Percentiles rank a stretch among this genome's conserved stretches.
Conservation (phyloP, 2,888 invertebrate genomes). For the Drosophila rellima region DNA sequence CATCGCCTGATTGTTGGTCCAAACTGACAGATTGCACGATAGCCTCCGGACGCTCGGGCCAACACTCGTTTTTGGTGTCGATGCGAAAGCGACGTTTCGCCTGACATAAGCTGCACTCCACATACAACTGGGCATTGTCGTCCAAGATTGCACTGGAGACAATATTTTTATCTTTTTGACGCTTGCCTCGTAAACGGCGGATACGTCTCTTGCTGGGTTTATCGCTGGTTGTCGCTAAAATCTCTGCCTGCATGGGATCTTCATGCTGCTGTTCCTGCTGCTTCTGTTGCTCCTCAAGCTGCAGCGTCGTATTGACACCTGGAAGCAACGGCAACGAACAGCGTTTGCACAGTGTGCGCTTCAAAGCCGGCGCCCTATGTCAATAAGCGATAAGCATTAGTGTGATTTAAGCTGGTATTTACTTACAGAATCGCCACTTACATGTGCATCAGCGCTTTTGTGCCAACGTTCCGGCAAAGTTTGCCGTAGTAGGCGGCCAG, state of each 20-base stretch:
- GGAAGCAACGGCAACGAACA: slow-evolving; percentile 82
- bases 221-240: not conserved
- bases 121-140: slow-evolving; percentile 43
- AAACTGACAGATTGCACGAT: slow-evolving; percentile 63
- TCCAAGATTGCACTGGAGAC: slow-evolving; percentile 27
- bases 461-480: slow-evolving; percentile 83
- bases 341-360: slow-evolving; percentile 84
- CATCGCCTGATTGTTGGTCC: not conserved
- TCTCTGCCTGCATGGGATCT: not conserved
- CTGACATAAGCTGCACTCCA: slow-evolving; percentile 80
- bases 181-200: slow-evolving; percentile 29
- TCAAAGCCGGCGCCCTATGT: slow-evolving; percentile 83
- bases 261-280: not conserved
- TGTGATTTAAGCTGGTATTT: not conserved
- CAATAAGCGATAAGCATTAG: not conserved
- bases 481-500: slow-evolving; percentile 84
- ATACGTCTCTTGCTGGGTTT: slow-evolving; percentile 14
- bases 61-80: slow-evolving; percentile 78
- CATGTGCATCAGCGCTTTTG: slow-evolving; percentile 84
- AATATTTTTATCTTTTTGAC: not conserved
- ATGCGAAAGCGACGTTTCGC: slow-evolving; percentile 72
- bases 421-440: slow-evolving; percentile 52
- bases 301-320: slow-evolving; percentile 78
- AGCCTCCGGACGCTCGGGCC: slow-evolving; percentile 83
- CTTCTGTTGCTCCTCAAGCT: slow-evolving; percentile 6